These are phyloP conservation scores for Tubulanus polymorphus DNA, from an alignment of 2,888 invertebrate genomes.

Conservation along the genomic window DNA sequence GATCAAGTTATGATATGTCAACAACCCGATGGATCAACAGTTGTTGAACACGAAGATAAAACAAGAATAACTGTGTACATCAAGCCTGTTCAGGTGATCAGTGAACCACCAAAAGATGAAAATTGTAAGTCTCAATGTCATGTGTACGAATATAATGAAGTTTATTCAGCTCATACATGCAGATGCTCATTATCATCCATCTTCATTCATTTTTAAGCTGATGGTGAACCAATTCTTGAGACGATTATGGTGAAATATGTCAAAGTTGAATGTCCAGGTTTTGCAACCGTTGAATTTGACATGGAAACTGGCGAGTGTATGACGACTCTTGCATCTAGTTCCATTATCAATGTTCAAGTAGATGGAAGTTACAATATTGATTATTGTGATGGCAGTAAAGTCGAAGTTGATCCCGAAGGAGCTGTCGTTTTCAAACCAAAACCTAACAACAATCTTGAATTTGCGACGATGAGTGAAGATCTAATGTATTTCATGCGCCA, in stretches of 20 bases:
- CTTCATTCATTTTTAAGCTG: constrained; percentile 17
- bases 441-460: constrained; percentile 28
- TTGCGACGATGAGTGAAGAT: constrained; percentile 19
- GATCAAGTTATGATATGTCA: constrained; percentile 49
- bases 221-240: constrained; percentile 23
- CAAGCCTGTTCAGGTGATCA: constrained; percentile 26
- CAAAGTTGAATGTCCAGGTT: constrained; percentile 50
- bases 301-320: constrained; percentile 42
- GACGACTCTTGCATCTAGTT: constrained; percentile 48
- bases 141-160: background rate
- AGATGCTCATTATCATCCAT: background rate
- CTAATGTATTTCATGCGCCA: constrained; percentile 43
- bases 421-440: constrained; percentile 35
- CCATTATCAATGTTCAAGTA: constrained; percentile 42
- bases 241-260: constrained; percentile 39
- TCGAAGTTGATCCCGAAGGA: constrained; percentile 40
- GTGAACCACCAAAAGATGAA: constrained; percentile 15
- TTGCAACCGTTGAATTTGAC: constrained; percentile 51
- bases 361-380: constrained; percentile 46
- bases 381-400: constrained; percentile 38
- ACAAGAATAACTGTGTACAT: constrained; percentile 50
- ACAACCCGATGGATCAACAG: constrained; percentile 46
- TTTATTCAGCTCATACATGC: background rate
- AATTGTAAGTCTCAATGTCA: background rate
- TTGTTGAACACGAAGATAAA: constrained; percentile 53